These are phyloP conservation scores for Cacoxenus indagator DNA, from an alignment of 2,888 invertebrate species.

Conservation along the genomic window DNA sequence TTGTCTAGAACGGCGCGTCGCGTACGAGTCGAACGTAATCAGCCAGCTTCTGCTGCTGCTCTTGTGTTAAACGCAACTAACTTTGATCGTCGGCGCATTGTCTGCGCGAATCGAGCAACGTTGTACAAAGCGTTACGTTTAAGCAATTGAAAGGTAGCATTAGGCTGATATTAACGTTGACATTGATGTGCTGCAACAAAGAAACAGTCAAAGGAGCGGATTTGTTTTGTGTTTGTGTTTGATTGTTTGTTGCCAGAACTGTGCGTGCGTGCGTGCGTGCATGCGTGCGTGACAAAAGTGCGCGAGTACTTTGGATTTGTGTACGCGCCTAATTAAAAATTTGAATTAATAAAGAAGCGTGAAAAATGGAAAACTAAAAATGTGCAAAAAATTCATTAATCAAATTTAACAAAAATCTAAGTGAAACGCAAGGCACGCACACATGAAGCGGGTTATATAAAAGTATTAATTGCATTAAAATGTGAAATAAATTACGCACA, in stretches of 20 bases:
- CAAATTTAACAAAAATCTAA: background rate
- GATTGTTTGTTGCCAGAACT: background rate
- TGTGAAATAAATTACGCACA: conserved; percentile 20
- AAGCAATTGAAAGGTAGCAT: too few species aligned
- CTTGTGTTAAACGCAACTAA: background rate
- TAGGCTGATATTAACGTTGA: too few species aligned
- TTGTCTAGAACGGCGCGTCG: conserved; percentile 28
- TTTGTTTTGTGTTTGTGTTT: background rate
- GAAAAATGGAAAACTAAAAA: background rate
- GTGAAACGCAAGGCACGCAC: background rate
- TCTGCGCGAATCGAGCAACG: too few species aligned
- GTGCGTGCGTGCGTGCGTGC: background rate
- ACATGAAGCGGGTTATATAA: background rate
- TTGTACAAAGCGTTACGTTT: too few species aligned
- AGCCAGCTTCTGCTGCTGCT: background rate
- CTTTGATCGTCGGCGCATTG: background rate
- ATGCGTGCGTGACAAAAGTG: background rate
- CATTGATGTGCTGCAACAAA: background rate
- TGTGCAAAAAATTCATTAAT: background rate
- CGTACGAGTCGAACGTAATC: background rate
- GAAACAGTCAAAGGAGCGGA: background rate
- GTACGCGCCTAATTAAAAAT: background rate
- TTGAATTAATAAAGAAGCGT: background rate
- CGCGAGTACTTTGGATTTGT: too few species aligned
- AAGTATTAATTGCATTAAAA: background rate